These are phyloP conservation scores for Oriolus oriolus DNA, from an alignment of 2,113 vertebrate genomes.

Conservation along the genomic window DNA sequence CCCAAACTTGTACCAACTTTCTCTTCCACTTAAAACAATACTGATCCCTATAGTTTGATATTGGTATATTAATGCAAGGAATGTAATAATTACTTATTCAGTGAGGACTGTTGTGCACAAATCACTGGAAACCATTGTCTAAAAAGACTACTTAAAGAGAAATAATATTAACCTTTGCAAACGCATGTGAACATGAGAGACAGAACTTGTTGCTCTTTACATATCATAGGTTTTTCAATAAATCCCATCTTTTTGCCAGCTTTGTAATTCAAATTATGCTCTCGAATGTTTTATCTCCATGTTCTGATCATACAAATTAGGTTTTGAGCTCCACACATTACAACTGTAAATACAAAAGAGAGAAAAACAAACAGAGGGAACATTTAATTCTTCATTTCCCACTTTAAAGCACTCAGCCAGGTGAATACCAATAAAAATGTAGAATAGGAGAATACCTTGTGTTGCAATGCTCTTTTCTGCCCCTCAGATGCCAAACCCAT, in stretches of 20 bases:
- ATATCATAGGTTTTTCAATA: background rate
- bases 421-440: background rate
- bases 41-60: background rate
- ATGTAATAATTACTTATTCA: background rate
- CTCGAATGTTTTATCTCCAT: background rate
- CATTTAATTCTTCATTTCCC: background rate
- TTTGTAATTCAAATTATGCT: background rate
- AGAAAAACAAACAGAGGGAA: background rate
- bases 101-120: background rate
- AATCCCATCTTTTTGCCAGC: background rate
- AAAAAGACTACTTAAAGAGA: background rate
- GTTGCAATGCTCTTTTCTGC: background rate
- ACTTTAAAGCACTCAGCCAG: background rate
- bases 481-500: background rate
- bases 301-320: background rate
- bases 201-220: background rate
- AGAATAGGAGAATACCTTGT: background rate
- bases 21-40: background rate
- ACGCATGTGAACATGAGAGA: rapidly evolving
- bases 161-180: background rate
- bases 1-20: background rate
- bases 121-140: background rate
- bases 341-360: background rate
- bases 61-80: background rate
- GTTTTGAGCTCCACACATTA: background rate